Evolutionary conservation across 2,888 invertebrate species (phyloP).

Genomic region (Stratiomys singularior): DNA sequence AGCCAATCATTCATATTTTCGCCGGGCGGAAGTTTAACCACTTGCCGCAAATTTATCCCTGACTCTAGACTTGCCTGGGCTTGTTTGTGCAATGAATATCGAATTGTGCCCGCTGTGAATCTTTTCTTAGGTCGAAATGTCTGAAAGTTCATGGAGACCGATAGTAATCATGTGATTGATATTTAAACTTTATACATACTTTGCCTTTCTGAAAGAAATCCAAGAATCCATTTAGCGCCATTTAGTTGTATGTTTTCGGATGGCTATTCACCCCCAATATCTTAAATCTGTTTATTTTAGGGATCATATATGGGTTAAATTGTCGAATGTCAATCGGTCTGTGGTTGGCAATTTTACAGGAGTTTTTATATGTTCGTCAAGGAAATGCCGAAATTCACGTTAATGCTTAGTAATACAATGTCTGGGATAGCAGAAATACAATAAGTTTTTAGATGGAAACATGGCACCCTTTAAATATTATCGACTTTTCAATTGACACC

Average conservation of each 20-base stretch:
- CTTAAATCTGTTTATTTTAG: too few relatives aligned
- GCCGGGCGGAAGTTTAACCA: slow-evolving; percentile 82
- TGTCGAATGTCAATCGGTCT: too few relatives aligned
- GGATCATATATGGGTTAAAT: too few relatives aligned
- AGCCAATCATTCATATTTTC: slow-evolving; percentile 93
- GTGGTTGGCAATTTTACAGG: too few relatives aligned
- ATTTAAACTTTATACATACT: slow-evolving; percentile 65
- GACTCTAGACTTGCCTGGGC: slow-evolving; percentile 91
- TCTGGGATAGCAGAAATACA: too few relatives aligned
- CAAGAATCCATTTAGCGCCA: slow-evolving; percentile 77
- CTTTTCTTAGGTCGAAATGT: slow-evolving; percentile 91
- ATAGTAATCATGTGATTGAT: neutral
- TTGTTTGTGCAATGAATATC: slow-evolving; percentile 89
- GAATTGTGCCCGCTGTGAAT: slow-evolving; percentile 85
- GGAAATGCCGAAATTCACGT: too few relatives aligned
- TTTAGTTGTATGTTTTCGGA: slow-evolving; percentile 55
- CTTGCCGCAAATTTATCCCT: slow-evolving; percentile 84
- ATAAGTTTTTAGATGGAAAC: too few relatives aligned
- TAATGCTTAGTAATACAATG: too few relatives aligned
- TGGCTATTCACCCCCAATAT: neutral
- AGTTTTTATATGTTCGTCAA: too few relatives aligned
- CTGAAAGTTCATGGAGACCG: slow-evolving; percentile 64
- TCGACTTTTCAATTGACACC: too few relatives aligned
- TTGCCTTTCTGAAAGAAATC: slow-evolving; percentile 84
- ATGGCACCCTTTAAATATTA: too few relatives aligned